Percentiles rank a stretch among this genome's conserved stretches.
These are phyloP conservation scores for human DNA, from an alignment of 2,113 vertebrate genomes.

Conservation along the genomic window DNA sequence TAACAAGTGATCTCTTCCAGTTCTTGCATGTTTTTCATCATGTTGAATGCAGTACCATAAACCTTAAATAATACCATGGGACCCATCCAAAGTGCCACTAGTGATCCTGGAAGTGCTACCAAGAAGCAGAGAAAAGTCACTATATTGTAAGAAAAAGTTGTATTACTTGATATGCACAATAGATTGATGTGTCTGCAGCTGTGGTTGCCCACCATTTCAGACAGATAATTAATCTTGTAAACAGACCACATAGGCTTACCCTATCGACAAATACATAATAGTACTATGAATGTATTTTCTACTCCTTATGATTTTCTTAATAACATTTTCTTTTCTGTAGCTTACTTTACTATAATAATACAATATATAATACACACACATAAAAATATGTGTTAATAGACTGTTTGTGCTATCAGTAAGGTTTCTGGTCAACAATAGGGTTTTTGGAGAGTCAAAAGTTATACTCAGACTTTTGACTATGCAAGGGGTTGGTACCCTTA, in stretches of 20 bases:
- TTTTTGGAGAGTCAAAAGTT: neutral
- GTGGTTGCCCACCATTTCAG: neutral
- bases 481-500: neutral
- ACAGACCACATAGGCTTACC: neutral
- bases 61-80: neutral
- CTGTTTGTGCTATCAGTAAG: neutral
- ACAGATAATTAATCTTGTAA: neutral
- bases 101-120: neutral
- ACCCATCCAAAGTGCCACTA: neutral
- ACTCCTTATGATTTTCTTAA: neutral
- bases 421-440: neutral
- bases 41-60: neutral
- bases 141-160: neutral
- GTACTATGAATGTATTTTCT: neutral
- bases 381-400: neutral
- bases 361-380: neutral
- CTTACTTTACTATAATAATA: neutral
- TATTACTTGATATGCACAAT: neutral
- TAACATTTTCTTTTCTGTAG: neutral
- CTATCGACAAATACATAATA: neutral
- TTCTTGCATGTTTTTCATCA: neutral
- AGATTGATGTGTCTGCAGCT: neutral
- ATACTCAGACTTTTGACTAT: neutral
- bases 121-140: neutral
- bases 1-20: neutral